These are phyloP conservation scores for Callinectes sapidus DNA, from an alignment of 2,888 invertebrate species.

Conservation along the genomic window DNA sequence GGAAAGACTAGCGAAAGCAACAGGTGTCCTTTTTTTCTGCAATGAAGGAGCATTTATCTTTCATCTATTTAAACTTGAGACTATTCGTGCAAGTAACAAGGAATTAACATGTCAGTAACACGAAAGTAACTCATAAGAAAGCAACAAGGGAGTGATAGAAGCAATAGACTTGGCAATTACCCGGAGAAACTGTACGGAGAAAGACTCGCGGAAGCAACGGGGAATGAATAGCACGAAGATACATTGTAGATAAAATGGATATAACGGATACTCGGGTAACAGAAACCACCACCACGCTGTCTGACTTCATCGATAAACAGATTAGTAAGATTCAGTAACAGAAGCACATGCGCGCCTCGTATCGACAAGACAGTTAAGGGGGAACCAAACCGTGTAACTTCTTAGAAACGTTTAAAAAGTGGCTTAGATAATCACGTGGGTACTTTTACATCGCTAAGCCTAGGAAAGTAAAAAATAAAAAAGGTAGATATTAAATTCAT, in stretches of 20 bases:
- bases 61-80: too few species aligned
- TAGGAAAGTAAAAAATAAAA: not conserved
- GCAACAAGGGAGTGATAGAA: too few species aligned
- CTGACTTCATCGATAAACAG: not conserved
- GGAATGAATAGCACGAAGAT: not conserved
- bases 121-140: too few species aligned
- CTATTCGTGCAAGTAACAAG: too few species aligned
- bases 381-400: not conserved
- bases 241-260: not conserved
- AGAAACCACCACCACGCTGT: not conserved
- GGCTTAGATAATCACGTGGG: not conserved
- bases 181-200: not conserved
- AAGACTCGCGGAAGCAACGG: not conserved
- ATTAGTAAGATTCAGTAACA: not conserved
- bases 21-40: too few species aligned
- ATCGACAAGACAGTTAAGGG: not conserved
- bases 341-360: not conserved
- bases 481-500: not conserved
- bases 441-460: not conserved
- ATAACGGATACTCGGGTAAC: not conserved
- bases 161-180: too few species aligned
- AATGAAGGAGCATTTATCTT: too few species aligned
- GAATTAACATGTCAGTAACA: too few species aligned
- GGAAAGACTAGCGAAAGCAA: not conserved
- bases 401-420: not conserved